These are phyloP conservation scores for Paradisaea rubra DNA, from an alignment of 2,113 vertebrate genomes.

Conservation along the genomic window DNA sequence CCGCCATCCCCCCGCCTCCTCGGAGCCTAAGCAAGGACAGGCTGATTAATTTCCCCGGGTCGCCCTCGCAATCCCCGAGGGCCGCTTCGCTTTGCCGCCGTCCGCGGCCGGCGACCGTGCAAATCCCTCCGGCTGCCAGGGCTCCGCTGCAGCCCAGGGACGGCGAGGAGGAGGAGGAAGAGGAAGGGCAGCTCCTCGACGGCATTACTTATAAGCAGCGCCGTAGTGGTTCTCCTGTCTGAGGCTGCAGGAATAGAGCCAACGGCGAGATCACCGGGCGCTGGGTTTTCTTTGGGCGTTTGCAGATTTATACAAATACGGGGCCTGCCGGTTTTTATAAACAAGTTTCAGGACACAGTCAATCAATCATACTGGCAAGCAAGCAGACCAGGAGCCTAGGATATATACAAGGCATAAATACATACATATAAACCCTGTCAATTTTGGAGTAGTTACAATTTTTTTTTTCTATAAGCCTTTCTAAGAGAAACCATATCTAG, in stretches of 20 bases:
- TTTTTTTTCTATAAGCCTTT: not conserved
- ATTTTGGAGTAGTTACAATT: not conserved
- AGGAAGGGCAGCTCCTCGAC: not conserved
- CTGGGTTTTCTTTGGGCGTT: not conserved
- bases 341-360: not conserved
- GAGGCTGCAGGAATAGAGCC: not conserved
- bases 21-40: not conserved
- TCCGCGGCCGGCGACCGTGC: not conserved
- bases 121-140: not conserved
- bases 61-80: not conserved
- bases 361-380: not conserved
- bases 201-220: accelerated
- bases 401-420: slow-evolving; percentile 2
- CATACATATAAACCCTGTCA: not conserved
- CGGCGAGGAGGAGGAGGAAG: not conserved
- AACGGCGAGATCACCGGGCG: not conserved
- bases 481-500: not conserved
- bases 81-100: not conserved
- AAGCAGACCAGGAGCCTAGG: not conserved
- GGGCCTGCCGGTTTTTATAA: not conserved
- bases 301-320: not conserved
- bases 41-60: not conserved
- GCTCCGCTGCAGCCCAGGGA: not conserved
- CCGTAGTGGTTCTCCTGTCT: accelerated
- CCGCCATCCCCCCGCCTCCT: not conserved